Conservation (phyloP, 2,113 vertebrate genomes). For the Nycticryphes semicollaris region DNA sequence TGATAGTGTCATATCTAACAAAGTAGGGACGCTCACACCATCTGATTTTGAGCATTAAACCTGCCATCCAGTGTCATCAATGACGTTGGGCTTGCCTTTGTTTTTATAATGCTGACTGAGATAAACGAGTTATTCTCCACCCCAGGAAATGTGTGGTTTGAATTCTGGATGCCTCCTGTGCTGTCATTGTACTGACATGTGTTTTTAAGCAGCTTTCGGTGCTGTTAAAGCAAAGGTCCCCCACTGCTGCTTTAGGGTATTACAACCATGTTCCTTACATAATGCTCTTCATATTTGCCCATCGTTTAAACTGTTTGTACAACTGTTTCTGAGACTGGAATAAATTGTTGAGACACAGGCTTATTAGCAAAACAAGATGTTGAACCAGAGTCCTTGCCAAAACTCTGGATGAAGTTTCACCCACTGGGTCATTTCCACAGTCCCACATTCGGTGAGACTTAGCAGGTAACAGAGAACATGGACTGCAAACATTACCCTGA, state of each 20-base stretch:
- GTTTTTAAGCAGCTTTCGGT: neutral
- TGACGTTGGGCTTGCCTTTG: neutral
- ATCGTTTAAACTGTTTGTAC: neutral
- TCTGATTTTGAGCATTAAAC: neutral
- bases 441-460: neutral
- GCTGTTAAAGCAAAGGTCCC: neutral
- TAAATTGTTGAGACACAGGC: neutral
- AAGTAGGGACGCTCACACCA: neutral
- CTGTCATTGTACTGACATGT: neutral
- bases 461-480: neutral
- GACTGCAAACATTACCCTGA: neutral
- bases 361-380: neutral
- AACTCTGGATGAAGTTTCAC: neutral
- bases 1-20: neutral
- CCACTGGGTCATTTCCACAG: neutral
- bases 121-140: neutral
- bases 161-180: neutral
- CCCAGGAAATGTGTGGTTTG: neutral
- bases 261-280: neutral
- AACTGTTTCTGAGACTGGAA: neutral
- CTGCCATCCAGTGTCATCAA: neutral
- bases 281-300: neutral
- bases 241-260: neutral
- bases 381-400: neutral
- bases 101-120: neutral